Percentiles rank a stretch among this genome's conserved stretches.
phyloP scores from a whole-genome alignment of 1,140 invertebrate genomes.

The Drusus annulatus region DNA sequence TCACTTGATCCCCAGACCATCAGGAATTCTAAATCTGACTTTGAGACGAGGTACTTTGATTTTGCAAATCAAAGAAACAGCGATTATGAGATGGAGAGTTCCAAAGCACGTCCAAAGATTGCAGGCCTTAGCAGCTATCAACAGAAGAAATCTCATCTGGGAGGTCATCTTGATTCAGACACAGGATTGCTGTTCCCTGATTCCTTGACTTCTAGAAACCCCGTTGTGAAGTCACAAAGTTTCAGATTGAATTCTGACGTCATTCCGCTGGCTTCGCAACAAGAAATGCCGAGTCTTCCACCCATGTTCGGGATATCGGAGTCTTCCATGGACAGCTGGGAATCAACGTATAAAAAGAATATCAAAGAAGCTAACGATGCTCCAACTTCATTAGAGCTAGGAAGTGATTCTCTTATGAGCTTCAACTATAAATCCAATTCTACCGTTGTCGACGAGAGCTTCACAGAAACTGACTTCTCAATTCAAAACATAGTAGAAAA shows the following conservation, averaged over 20 bases:
- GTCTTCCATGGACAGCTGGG: slow-evolving; percentile 70
- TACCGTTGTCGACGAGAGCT: slow-evolving; percentile 61
- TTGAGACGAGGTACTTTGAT: slow-evolving; percentile 52
- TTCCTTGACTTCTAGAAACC: slow-evolving; percentile 67
- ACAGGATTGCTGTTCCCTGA: slow-evolving; percentile 63
- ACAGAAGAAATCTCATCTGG: slow-evolving; percentile 65
- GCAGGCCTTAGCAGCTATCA: slow-evolving; percentile 71
- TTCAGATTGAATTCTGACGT: slow-evolving; percentile 74
- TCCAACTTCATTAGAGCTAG: slow-evolving; percentile 51
- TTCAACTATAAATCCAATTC: slow-evolving; percentile 48
- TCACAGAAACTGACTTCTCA: slow-evolving; percentile 63
- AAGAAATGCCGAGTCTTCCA: slow-evolving; percentile 70
- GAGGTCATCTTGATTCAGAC: slow-evolving; percentile 55
- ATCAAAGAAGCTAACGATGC: slow-evolving; percentile 58
- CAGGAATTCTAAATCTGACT: slow-evolving; percentile 50
- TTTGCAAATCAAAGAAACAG: slow-evolving; percentile 46
- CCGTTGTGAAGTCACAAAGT: slow-evolving; percentile 77
- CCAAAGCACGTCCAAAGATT: slow-evolving; percentile 65
- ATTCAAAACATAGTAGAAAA: slow-evolving; percentile 40
- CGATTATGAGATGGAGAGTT: slow-evolving; percentile 60
- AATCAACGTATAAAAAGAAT: slow-evolving; percentile 70
- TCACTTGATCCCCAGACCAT: slow-evolving; percentile 47
- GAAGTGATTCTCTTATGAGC: slow-evolving; percentile 53
- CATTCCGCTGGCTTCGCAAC: slow-evolving; percentile 64
- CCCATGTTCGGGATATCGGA: slow-evolving; percentile 71